Evolutionary conservation across 2,888 invertebrate species (phyloP).

Genomic region (Agonopterix alstromeriana): DNA sequence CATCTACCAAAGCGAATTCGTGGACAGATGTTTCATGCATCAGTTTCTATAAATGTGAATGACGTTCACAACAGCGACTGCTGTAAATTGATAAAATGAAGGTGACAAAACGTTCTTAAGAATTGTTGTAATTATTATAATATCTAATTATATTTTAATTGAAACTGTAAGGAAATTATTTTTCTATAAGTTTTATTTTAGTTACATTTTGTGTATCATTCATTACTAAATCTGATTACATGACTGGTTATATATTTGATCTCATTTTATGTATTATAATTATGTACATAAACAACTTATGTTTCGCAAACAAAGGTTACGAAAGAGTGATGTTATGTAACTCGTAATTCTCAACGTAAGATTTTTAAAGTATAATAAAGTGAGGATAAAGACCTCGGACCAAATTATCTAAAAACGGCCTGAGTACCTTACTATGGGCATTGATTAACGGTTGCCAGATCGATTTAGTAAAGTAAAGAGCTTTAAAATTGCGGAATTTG

Average conservation of each 20-base stretch:
- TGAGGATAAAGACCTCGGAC: slow-evolving; percentile 27
- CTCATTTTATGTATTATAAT: slow-evolving; percentile 65
- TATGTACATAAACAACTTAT: slow-evolving; percentile 45
- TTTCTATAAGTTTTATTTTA: slow-evolving; percentile 30
- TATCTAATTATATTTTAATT: slow-evolving; percentile 19
- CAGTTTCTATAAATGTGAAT: not conserved
- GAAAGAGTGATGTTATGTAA: slow-evolving; percentile 27
- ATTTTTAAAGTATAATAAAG: slow-evolving; percentile 13
- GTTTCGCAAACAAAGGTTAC: slow-evolving; percentile 36
- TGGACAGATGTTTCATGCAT: not conserved
- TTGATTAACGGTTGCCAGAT: slow-evolving; percentile 42
- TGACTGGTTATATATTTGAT: slow-evolving; percentile 60
- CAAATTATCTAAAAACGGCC: slow-evolving; percentile 46
- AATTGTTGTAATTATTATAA: slow-evolving; percentile 16
- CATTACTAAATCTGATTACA: slow-evolving; percentile 37
- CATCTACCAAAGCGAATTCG: slow-evolving; percentile 34
- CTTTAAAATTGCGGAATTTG: slow-evolving; percentile 64
- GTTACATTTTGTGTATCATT: slow-evolving; percentile 32
- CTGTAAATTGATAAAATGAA: not conserved
- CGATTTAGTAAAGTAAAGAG: slow-evolving; percentile 56
- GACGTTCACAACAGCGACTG: not conserved
- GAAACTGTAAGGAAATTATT: slow-evolving; percentile 24
- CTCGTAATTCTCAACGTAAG: slow-evolving; percentile 27
- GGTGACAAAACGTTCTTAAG: slow-evolving; percentile 12
- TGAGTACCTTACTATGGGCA: slow-evolving; percentile 34